Percentiles rank a stretch among this genome's conserved stretches.
Evolutionary conservation across 2,113 vertebrate genomes (phyloP).

Genomic region (Talpa occidentalis): DNA sequence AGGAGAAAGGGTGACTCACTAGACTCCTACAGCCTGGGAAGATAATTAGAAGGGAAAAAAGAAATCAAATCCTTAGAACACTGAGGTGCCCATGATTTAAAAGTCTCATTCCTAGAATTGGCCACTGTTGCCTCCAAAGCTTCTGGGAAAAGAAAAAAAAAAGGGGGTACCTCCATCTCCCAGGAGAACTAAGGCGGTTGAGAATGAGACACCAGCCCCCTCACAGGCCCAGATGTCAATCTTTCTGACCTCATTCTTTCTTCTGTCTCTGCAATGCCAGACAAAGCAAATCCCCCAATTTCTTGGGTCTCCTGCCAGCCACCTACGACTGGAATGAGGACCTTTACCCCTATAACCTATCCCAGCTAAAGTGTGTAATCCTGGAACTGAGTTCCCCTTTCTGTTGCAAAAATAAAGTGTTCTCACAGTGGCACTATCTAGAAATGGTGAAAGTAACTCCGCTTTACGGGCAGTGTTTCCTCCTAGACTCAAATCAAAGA

Average conservation of each 20-base stretch:
- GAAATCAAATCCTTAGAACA: constrained; percentile 62
- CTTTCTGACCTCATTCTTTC: not conserved
- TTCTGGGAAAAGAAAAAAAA: not conserved
- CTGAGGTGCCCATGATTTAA: constrained; percentile 46
- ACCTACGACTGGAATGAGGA: not conserved
- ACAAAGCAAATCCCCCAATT: constrained; percentile 17
- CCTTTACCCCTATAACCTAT: not conserved
- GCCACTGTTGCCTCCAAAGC: not conserved
- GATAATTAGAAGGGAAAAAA: constrained; percentile 71
- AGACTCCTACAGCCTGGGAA: constrained; percentile 65
- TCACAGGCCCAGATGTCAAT: not conserved
- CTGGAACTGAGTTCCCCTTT: not conserved
- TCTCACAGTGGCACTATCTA: not conserved
- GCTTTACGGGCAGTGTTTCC: not conserved
- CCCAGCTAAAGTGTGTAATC: not conserved
- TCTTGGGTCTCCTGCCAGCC: not conserved
- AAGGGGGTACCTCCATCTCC: not conserved
- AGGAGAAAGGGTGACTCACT: constrained; percentile 74
- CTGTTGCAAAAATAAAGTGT: constrained; percentile 30
- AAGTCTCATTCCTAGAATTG: constrained; percentile 33
- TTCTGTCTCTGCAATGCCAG: constrained; percentile 21
- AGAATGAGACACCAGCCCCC: not conserved
- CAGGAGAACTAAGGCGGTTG: not conserved
- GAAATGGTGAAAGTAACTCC: not conserved
- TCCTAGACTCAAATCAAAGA: not conserved